Evolutionary conservation across 2,888 invertebrate genomes (phyloP), one percentile per base, ranked within the genome.

Genomic region (Rhopalosiphum nymphaeae): DNA sequence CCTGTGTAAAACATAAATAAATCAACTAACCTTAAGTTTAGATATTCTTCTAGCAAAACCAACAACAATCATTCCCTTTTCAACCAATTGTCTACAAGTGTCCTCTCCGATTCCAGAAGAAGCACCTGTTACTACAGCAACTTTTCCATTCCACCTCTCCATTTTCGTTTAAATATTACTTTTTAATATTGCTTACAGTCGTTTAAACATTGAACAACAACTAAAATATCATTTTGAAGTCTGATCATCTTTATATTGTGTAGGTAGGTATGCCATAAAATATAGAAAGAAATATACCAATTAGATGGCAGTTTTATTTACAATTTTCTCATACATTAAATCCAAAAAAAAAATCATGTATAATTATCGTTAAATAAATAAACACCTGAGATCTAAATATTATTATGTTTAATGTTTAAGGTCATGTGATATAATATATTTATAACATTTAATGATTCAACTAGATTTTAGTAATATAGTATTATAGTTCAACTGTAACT

Each of bases 91-190:
- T 44, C 36, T 91, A 7, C 84, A 78, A 26, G 53, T 94, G 11
- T 86, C 93, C 42, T 86, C 42, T 13, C 94, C 94, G 7, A 94
- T 91, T 25, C 94, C 94, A 42, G 91, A 89, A 42, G 91, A 93
- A 89, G 89, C 44, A 36, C 91, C 94, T 10, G 94, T 94, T n/a
- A 94, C 94, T 25, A 94, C 42, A 21, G 94, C 94, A 1, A 94
- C 86, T 90, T 92, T 94, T n/a, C 91, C 94, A 42, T 42, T 21
- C 90, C 93, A 94, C 7, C 85, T 90, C 7, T 94, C 94, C 94
- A 94, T 94, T n/a, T 91, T 78, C 29, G 29, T 29, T 29, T 29
- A 11, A 29, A 61, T 11, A 61, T 26, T 61, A 11, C 10, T 29
- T 61, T 29, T 61, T 29, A 11, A 61, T 61, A 29, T 10, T 29